Conservation (phyloP, 2,888 invertebrate genomes). For the Zygogramma bicolorata region DNA sequence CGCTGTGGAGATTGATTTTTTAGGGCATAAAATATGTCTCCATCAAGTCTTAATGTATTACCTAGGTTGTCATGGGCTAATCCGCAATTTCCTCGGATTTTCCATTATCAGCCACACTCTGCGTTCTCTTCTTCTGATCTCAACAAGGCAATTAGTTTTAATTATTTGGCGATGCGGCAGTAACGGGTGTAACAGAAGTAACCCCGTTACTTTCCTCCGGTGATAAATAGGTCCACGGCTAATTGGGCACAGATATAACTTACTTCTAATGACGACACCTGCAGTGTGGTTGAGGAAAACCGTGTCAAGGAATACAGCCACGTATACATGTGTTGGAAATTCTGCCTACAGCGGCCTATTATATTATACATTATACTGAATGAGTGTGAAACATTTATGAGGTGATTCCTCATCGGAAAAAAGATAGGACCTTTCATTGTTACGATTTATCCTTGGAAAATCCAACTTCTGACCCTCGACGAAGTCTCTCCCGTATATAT, state of each 20-base stretch:
- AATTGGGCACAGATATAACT: conserved; percentile 47
- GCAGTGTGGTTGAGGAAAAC: not conserved
- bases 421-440: no score
- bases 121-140: conserved; percentile 50
- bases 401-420: no score
- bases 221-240: conserved; percentile 56
- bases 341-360: not conserved
- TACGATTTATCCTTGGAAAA: no score
- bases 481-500: no score
- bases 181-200: conserved; percentile 12
- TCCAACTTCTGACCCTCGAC: no score
- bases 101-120: conserved; percentile 46
- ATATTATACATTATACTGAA: no score
- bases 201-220: conserved; percentile 25
- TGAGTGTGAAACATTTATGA: no score
- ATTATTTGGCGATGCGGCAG: conserved; percentile 50
- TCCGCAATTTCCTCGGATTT: conserved; percentile 27
- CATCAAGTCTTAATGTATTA: conserved; percentile 18
- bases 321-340: not conserved
- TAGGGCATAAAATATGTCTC: not conserved
- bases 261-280: not conserved
- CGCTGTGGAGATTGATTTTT: no score
- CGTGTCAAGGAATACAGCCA: not conserved
- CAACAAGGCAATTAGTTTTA: conserved; percentile 60
- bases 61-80: conserved; percentile 23